Evolutionary conservation across 2,888 invertebrate species (phyloP).

Genomic region (Vannuccia rotundouncinata): DNA sequence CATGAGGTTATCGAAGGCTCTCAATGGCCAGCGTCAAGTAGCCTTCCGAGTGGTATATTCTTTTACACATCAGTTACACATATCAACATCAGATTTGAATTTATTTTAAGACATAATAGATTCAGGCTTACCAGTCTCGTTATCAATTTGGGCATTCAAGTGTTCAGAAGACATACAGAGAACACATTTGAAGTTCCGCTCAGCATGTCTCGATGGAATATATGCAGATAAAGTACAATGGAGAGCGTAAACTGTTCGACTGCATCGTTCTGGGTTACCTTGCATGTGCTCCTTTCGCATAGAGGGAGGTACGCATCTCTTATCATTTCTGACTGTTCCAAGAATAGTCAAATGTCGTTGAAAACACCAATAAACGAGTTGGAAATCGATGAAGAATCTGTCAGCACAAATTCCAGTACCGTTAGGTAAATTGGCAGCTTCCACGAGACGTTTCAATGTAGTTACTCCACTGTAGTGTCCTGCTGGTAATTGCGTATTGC

Average conservation of each 20-base stretch:
- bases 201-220: background rate
- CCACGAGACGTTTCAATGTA: conserved; percentile 6
- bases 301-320: conserved; percentile 10
- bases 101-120: no score
- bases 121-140: no score
- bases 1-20: no score
- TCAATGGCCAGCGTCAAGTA: no score
- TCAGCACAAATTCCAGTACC: conserved; percentile 6
- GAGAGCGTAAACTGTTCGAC: background rate
- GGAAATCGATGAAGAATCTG: background rate
- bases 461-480: background rate
- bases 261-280: background rate
- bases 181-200: background rate
- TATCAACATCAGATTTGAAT: no score
- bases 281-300: no score
- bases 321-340: conserved; percentile 7
- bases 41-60: no score
- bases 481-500: background rate
- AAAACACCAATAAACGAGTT: background rate
- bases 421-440: background rate
- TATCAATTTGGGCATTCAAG: background rate
- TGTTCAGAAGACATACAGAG: background rate
- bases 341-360: background rate
- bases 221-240: background rate
- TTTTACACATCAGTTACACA: no score